Evolutionary conservation across 2,888 invertebrate genomes (phyloP).

Genomic region (Leucania comma): DNA sequence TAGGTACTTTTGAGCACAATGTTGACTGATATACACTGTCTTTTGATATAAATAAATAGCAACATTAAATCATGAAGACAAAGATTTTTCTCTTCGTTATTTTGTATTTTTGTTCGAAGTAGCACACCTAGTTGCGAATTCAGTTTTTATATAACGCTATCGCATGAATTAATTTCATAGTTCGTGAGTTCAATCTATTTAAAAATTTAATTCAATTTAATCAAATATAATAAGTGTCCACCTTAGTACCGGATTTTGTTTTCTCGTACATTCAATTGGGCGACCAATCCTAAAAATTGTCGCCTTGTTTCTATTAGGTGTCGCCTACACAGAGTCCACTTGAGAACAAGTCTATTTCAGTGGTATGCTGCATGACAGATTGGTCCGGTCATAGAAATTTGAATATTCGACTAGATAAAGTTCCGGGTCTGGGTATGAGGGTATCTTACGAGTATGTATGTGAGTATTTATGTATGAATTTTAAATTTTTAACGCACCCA

Average conservation of each 20-base stretch:
- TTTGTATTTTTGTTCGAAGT: background rate
- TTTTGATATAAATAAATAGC: too few species aligned
- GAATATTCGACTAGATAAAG: background rate
- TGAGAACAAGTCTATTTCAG: conserved; percentile 11
- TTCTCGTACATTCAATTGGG: conserved; percentile 39
- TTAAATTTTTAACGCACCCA: too few species aligned
- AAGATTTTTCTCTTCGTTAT: too few species aligned
- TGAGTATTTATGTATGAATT: too few species aligned
- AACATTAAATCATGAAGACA: too few species aligned
- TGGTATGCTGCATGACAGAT: conserved; percentile 4
- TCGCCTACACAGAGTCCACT: conserved; percentile 40
- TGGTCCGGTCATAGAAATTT: conserved; percentile 5
- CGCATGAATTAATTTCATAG: conserved; percentile 5
- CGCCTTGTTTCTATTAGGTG: conserved; percentile 15
- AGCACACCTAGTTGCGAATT: background rate
- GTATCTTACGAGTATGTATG: too few species aligned
- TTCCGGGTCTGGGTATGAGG: too few species aligned
- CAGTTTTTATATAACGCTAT: conserved; percentile 3
- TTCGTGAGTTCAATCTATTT: conserved; percentile 9
- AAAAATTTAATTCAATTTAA: conserved; percentile 9
- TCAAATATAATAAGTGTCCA: conserved; percentile 13
- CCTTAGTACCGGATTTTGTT: background rate
- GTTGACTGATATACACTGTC: too few species aligned
- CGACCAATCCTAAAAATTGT: conserved; percentile 32
- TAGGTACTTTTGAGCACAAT: too few species aligned